Evolutionary conservation across 2,888 invertebrate species (phyloP).

Genomic region (Plagiodera versicolora): DNA sequence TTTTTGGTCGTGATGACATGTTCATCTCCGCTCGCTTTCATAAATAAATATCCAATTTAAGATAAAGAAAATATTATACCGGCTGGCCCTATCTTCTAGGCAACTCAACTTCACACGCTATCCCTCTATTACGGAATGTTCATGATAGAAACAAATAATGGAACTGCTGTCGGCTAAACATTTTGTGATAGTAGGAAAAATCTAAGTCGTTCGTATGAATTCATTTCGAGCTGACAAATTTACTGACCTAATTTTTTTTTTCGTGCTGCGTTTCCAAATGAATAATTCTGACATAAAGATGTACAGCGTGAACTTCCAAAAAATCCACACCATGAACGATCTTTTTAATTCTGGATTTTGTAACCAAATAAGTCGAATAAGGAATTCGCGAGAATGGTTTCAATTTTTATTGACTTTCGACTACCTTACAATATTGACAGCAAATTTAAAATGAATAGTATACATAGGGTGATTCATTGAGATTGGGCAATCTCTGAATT

Average conservation of each 20-base stretch:
- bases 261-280: neutral
- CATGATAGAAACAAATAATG: conserved; percentile 18
- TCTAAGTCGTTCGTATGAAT: conserved; percentile 5
- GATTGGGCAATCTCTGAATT: too few relatives aligned
- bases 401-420: too few relatives aligned
- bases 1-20: neutral
- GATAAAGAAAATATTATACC: neutral
- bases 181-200: conserved; percentile 13
- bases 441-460: too few relatives aligned
- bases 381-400: too few relatives aligned
- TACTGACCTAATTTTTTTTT: neutral
- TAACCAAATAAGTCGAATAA: too few relatives aligned
- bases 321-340: neutral
- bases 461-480: too few relatives aligned
- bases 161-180: conserved; percentile 10
- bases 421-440: too few relatives aligned
- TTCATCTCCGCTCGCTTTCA: neutral
- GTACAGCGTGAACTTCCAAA: neutral
- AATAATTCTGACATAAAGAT: neutral
- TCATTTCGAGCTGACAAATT: conserved; percentile 1
- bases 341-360: too few relatives aligned
- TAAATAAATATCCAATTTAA: neutral
- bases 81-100: neutral
- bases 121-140: conserved; percentile 17
- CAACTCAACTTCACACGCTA: conserved; percentile 14